Conservation (phyloP, 2,113 vertebrate species). For the Leiothrix lutea region DNA sequence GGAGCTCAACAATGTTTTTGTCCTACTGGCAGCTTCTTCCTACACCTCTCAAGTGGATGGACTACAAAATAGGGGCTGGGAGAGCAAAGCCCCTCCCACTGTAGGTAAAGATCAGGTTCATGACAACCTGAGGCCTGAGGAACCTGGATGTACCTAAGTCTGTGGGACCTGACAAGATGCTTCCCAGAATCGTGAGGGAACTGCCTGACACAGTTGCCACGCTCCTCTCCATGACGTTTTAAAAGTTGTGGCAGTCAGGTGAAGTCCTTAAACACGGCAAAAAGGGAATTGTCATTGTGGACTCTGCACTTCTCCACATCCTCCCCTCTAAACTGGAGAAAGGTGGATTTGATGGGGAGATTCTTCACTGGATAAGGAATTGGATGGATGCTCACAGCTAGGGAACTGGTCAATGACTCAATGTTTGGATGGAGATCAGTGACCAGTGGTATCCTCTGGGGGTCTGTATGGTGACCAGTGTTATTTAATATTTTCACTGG, state of each 20-base stretch:
- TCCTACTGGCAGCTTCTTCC: neutral
- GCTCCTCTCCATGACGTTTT: neutral
- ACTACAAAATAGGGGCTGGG: neutral
- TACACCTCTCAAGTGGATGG: neutral
- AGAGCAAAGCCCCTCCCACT: neutral
- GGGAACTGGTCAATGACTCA: neutral
- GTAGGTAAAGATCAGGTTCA: neutral
- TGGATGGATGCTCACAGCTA: neutral
- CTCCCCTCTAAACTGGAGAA: neutral
- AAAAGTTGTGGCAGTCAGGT: neutral
- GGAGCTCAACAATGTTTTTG: neutral
- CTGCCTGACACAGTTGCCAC: neutral
- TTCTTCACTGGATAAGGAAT: neutral
- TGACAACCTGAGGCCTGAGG: neutral
- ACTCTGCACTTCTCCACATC: neutral
- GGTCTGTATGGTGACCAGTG: fast-evolving
- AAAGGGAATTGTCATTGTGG: neutral
- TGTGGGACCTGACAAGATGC: neutral
- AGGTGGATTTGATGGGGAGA: neutral
- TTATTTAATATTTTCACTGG: neutral
- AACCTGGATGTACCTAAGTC: neutral
- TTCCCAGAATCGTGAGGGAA: neutral
- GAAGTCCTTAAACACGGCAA: neutral
- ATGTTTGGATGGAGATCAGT: neutral
- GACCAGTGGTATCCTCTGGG: neutral